Conservation (phyloP, 2,888 invertebrate species). For the Machimus atricapillus region DNA sequence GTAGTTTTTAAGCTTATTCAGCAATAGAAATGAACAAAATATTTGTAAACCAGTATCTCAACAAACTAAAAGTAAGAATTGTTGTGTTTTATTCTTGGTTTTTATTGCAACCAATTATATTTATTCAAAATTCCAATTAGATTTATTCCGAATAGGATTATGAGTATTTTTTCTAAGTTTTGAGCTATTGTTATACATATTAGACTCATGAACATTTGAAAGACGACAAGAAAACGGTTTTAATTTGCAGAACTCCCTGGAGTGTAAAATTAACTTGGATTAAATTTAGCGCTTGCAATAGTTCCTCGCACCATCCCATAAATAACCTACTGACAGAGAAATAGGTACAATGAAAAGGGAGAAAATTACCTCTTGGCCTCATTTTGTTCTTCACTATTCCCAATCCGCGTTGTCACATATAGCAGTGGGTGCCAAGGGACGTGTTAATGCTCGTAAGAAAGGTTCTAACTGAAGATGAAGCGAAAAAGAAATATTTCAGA, state of each 20-base stretch:
- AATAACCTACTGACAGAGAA: background rate
- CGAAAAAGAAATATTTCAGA: background rate
- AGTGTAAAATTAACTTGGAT: background rate
- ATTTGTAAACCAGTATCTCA: no score
- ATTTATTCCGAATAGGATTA: background rate
- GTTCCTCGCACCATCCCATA: background rate
- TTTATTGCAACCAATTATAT: background rate
- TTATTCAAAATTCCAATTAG: no score
- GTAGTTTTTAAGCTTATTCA: no score
- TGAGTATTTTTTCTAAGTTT: background rate
- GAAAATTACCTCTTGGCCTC: background rate
- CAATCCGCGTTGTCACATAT: background rate
- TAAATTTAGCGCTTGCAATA: background rate
- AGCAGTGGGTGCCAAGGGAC: background rate
- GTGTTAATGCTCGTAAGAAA: background rate
- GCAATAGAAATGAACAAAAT: no score
- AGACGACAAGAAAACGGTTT: background rate
- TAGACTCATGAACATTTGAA: background rate
- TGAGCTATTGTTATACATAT: background rate
- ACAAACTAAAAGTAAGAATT: background rate
- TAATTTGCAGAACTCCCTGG: background rate
- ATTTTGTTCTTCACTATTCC: background rate
- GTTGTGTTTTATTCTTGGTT: background rate
- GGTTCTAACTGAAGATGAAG: background rate
- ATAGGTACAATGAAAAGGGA: background rate